Evolutionary conservation across 2,888 invertebrate genomes (phyloP).

Genomic region (Parascotia fuliginaria): DNA sequence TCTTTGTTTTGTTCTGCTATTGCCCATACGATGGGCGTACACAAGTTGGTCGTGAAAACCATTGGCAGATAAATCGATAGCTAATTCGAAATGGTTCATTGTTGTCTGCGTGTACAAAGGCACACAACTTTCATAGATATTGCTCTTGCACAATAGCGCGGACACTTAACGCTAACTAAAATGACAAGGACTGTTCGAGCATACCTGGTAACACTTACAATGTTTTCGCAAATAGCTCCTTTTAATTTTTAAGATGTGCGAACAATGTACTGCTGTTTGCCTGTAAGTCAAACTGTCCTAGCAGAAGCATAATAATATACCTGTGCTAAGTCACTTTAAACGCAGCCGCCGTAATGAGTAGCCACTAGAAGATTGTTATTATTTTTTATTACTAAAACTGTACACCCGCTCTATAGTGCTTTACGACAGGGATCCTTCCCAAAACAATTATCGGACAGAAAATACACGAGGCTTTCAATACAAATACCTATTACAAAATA

Average conservation of each 20-base stretch:
- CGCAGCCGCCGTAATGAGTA: background rate
- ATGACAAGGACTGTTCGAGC: conserved; percentile 43
- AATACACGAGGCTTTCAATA: too few relatives aligned
- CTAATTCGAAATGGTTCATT: conserved; percentile 82
- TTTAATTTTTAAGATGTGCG: conserved; percentile 25
- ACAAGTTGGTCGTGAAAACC: conserved; percentile 61
- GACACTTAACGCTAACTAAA: conserved; percentile 46
- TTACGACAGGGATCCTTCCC: too few relatives aligned
- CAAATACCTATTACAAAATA: too few relatives aligned
- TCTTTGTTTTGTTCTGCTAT: conserved; percentile 38
- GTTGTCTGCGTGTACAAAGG: conserved; percentile 80
- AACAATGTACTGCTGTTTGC: conserved; percentile 12
- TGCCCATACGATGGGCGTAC: conserved; percentile 30
- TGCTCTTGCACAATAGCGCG: conserved; percentile 66
- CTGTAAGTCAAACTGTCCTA: background rate
- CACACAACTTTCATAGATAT: conserved; percentile 77
- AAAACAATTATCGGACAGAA: too few relatives aligned
- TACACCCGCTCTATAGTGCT: too few relatives aligned
- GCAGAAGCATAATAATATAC: background rate
- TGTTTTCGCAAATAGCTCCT: conserved; percentile 17
- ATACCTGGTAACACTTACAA: conserved; percentile 16
- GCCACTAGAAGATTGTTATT: background rate
- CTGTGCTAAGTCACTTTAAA: background rate
- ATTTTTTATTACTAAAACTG: background rate
- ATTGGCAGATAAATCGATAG: conserved; percentile 80